phyloP scores from a whole-genome alignment of 2,113 vertebrate genomes.

The Vireo altiloquus region DNA sequence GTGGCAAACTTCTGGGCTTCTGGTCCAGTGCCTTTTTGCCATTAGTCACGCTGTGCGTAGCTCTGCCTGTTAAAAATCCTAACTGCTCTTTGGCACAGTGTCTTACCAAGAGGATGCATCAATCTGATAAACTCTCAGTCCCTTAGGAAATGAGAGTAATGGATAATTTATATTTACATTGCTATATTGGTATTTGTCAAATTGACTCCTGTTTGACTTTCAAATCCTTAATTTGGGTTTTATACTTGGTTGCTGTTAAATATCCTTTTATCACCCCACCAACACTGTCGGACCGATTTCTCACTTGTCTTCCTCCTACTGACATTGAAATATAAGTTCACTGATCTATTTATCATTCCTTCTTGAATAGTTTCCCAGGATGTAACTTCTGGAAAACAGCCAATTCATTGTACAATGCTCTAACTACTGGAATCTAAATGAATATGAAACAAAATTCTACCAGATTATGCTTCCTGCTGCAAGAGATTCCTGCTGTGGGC shows the following conservation, averaged over 20 bases:
- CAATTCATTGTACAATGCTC: not conserved
- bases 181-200: constrained; percentile 23
- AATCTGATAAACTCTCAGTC: not conserved
- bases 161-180: not conserved
- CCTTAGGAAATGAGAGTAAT: not conserved
- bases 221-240: constrained; percentile 23
- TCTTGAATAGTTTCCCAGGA: not conserved
- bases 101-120: not conserved
- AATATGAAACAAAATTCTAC: not conserved
- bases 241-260: not conserved
- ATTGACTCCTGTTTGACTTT: not conserved
- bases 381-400: not conserved
- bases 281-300: not conserved
- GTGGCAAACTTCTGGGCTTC: not conserved
- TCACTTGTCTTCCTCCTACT: not conserved
- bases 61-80: not conserved
- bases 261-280: not conserved
- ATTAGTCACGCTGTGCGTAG: rapidly evolving
- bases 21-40: not conserved
- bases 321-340: constrained; percentile 3
- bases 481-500: not conserved
- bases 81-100: not conserved
- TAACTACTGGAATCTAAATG: not conserved
- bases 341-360: not conserved
- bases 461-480: not conserved